These are phyloP conservation scores for Gallinago nigripennis DNA, from an alignment of 2,797 vertebrate species.

Conservation along the genomic window DNA sequence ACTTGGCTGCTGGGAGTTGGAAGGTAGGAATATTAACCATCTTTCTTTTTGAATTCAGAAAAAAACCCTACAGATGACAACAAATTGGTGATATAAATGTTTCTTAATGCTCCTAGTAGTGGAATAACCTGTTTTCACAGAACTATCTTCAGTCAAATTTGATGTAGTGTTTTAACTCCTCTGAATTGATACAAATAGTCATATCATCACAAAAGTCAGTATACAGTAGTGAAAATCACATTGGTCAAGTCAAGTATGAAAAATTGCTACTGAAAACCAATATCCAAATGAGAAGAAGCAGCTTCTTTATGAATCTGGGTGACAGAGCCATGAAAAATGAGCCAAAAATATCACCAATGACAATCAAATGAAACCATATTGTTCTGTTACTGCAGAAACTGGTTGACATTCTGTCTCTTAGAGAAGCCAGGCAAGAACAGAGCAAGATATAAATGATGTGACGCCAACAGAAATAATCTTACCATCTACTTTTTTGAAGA, in stretches of 20 bases:
- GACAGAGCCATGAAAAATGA: background rate
- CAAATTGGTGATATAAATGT: background rate
- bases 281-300: background rate
- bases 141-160: background rate
- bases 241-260: background rate
- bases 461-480: background rate
- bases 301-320: background rate
- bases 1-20: slow-evolving; percentile 98
- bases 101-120: background rate
- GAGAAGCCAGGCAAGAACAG: background rate
- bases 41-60: background rate
- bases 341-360: background rate
- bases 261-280: background rate
- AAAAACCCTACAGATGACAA: background rate
- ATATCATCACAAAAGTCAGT: background rate
- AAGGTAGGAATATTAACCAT: slow-evolving; percentile 82
- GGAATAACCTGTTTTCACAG: background rate
- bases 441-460: background rate
- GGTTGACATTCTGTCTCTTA: background rate
- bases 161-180: background rate
- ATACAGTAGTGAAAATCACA: background rate
- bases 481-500: background rate
- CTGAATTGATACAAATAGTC: background rate
- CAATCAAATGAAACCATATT: background rate
- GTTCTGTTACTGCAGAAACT: background rate